A percentile compares a stretch with the other conserved stretches of the same genome.
phyloP scores from a whole-genome alignment of 1,140 invertebrate species.

The Drosophila mayri region DNA sequence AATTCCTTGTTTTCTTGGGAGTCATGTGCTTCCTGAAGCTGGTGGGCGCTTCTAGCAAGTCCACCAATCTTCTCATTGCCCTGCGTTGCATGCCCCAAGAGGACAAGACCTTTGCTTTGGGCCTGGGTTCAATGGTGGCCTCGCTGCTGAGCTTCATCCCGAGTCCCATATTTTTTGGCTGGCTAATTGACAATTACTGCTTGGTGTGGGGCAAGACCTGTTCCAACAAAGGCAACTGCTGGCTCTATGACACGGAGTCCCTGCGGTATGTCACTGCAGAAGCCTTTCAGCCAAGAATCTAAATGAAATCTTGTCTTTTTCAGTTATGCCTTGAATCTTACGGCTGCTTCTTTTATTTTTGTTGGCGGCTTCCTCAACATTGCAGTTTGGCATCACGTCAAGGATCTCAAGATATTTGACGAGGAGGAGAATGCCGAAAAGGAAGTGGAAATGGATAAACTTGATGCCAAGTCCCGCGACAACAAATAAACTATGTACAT shows the following conservation, averaged over 20 bases:
- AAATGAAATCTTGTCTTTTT: neutral
- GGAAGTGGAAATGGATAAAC: conserved; percentile 27
- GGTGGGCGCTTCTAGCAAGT: conserved; percentile 88
- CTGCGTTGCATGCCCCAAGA: conserved; percentile 89
- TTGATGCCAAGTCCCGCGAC: conserved; percentile 14
- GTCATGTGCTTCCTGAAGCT: conserved; percentile 89
- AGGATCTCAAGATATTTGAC: conserved; percentile 89
- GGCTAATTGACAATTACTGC: conserved; percentile 89
- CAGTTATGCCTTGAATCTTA: conserved; percentile 88
- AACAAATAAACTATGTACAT: neutral
- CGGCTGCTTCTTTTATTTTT: conserved; percentile 87
- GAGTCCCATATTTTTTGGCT: conserved; percentile 90
- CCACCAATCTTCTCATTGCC: conserved; percentile 89
- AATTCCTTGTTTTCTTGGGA: conserved; percentile 88
- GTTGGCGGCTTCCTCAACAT: conserved; percentile 88
- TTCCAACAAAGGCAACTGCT: conserved; percentile 89
- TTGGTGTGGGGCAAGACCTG: conserved; percentile 91
- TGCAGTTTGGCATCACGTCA: conserved; percentile 89
- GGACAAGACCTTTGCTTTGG: conserved; percentile 89
- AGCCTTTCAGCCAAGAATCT: neutral
- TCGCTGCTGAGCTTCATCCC: conserved; percentile 89
- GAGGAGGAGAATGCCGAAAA: conserved; percentile 85
- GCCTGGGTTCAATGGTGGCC: conserved; percentile 88
- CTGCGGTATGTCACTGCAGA: conserved; percentile 32
- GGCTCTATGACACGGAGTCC: conserved; percentile 88